Conservation (phyloP, 2,113 vertebrate species). For the Sylvilagus bachmani region DNA sequence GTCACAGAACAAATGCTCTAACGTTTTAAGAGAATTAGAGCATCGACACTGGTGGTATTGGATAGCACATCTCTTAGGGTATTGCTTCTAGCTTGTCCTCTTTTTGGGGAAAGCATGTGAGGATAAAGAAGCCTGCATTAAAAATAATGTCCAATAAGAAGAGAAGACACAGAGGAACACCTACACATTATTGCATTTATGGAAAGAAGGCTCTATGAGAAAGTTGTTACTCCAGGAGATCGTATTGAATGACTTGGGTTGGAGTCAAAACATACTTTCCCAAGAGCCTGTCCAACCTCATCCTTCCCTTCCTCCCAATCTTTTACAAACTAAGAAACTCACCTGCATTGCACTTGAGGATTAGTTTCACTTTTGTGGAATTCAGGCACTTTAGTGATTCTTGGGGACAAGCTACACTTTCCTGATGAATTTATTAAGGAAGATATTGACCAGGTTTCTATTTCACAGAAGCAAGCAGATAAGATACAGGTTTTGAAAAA, state of each 20-base stretch:
- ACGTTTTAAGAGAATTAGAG: constrained; percentile 48
- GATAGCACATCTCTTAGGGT: neutral
- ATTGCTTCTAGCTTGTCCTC: constrained; percentile 16
- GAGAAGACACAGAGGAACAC: constrained; percentile 23
- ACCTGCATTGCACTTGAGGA: neutral
- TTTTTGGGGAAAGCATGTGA: neutral
- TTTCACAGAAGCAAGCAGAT: neutral
- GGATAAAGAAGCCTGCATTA: neutral
- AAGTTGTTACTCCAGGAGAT: constrained; percentile 52
- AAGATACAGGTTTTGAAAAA: neutral
- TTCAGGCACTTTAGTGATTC: neutral
- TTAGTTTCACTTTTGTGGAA: constrained; percentile 33
- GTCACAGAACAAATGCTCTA: constrained; percentile 22
- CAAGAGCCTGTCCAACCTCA: neutral
- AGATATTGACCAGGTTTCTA: constrained; percentile 48
- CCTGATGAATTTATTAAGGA: neutral
- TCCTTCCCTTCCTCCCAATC: neutral
- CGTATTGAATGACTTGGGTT: neutral
- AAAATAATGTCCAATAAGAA: constrained; percentile 33
- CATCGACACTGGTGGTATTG: neutral
- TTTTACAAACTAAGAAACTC: neutral
- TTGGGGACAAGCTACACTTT: neutral
- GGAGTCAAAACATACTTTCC: neutral
- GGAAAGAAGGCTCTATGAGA: neutral
- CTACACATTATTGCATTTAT: constrained; percentile 32